Evolutionary conservation across 2,888 invertebrate species (phyloP).

Genomic region (Cryptophagus acutangulus): DNA sequence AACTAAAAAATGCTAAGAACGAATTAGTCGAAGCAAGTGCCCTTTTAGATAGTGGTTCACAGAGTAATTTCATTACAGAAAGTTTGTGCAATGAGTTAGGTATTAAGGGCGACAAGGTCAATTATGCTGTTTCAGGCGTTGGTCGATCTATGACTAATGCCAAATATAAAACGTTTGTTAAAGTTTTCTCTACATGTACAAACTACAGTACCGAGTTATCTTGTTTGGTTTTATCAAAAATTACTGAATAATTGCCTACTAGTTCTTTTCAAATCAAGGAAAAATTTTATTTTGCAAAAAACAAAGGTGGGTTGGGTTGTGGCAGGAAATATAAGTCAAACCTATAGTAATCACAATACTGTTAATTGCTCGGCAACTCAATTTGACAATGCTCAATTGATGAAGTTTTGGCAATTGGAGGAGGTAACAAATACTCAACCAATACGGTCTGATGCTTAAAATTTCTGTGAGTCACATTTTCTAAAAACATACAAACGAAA

Average conservation of each 20-base stretch:
- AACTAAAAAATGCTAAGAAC: background rate
- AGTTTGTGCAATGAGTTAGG: conserved; percentile 7
- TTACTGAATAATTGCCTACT: conserved; percentile 9
- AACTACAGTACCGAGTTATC: conserved; percentile 5
- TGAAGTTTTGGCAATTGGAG: conserved; percentile 3
- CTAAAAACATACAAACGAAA: background rate
- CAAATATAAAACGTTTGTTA: conserved; percentile 6
- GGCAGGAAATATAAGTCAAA: background rate
- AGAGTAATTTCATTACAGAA: conserved; percentile 15
- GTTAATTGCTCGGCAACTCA: no score
- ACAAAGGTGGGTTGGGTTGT: background rate
- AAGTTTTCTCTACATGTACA: conserved; percentile 7
- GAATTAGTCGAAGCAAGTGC: conserved; percentile 3
- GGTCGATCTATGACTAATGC: background rate
- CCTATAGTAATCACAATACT: no score
- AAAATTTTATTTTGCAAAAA: background rate
- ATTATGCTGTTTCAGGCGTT: conserved; percentile 13
- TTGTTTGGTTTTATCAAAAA: conserved; percentile 15
- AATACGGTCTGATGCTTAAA: background rate
- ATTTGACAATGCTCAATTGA: background rate
- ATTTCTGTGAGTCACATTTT: background rate
- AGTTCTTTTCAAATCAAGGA: background rate
- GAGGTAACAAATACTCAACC: background rate
- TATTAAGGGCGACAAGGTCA: background rate
- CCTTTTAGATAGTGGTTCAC: conserved; percentile 14